phyloP scores from a whole-genome alignment of 2,797 vertebrate genomes.

The Ptychobarbus kaznakovi region DNA sequence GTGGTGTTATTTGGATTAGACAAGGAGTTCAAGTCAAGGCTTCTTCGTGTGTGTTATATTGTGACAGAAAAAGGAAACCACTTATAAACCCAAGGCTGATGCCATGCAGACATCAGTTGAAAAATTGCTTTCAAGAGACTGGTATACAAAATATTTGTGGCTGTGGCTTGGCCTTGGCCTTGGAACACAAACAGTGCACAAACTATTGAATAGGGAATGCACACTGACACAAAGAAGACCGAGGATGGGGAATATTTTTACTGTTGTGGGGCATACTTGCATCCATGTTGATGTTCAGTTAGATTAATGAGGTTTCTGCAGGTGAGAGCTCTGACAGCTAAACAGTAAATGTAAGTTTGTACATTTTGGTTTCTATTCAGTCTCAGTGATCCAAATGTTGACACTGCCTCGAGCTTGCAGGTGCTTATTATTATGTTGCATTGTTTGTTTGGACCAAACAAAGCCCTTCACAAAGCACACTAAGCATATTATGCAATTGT shows the following conservation, averaged over 20 bases:
- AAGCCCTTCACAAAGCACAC: neutral
- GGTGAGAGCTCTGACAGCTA: neutral
- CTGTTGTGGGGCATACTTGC: neutral
- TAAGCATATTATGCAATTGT: constrained; percentile 4
- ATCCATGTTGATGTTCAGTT: neutral
- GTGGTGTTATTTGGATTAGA: neutral
- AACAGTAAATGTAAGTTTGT: neutral
- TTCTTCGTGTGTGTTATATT: constrained; percentile 28
- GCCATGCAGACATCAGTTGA: constrained; percentile 39
- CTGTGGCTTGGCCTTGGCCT: constrained; percentile 33
- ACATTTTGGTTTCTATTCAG: neutral
- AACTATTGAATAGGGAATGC: constrained; percentile 19
- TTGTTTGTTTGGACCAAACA: constrained; percentile 7
- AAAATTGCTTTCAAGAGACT: constrained; percentile 42
- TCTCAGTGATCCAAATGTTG: neutral
- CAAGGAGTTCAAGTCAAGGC: constrained; percentile 3
- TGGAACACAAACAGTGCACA: constrained; percentile 32
- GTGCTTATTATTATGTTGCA: constrained; percentile 14
- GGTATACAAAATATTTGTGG: constrained; percentile 24
- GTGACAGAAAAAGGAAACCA: constrained; percentile 3
- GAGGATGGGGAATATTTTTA: constrained; percentile 34
- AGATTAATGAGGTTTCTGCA: neutral
- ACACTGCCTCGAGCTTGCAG: constrained; percentile 6
- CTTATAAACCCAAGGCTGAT: constrained; percentile 45
- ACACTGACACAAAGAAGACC: neutral